These are phyloP conservation scores for Trachelus troglodyta DNA, from an alignment of 2,888 invertebrate genomes.

Conservation along the genomic window DNA sequence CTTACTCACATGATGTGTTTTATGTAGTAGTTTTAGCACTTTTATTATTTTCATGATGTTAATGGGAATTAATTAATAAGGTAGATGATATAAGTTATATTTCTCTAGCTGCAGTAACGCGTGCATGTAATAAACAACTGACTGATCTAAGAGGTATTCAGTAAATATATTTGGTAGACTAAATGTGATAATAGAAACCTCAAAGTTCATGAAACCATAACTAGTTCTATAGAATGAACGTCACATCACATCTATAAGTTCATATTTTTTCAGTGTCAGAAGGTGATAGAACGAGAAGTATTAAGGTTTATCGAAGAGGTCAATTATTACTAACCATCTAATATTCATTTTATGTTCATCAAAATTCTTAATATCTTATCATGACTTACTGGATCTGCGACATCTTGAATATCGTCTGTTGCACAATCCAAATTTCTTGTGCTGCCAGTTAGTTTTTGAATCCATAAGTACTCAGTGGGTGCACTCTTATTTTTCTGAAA, in stretches of 20 bases:
- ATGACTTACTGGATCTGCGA: slow-evolving; percentile 47
- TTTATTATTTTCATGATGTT: not conserved
- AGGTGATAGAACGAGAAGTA: not conserved
- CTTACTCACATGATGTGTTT: too few species aligned
- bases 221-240: not conserved
- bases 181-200: not conserved
- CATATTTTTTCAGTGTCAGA: not conserved
- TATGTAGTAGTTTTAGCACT: too few species aligned
- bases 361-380: not conserved
- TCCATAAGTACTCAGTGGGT: slow-evolving; percentile 57
- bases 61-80: not conserved
- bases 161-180: not conserved
- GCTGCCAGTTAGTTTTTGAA: slow-evolving; percentile 56
- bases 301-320: not conserved
- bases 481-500: slow-evolving; percentile 57
- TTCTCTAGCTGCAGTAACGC: not conserved
- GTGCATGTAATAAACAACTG: not conserved
- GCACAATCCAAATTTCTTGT: slow-evolving; percentile 46
- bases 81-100: not conserved
- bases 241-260: not conserved
- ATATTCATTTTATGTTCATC: too few species aligned
- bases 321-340: not conserved
- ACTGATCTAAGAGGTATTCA: not conserved
- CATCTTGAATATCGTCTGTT: slow-evolving; percentile 46
- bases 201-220: not conserved